Evolutionary conservation across 1,140 invertebrate genomes (phyloP), one percentile per base, ranked within the genome.

Genomic region (Drosophila suzukii): DNA sequence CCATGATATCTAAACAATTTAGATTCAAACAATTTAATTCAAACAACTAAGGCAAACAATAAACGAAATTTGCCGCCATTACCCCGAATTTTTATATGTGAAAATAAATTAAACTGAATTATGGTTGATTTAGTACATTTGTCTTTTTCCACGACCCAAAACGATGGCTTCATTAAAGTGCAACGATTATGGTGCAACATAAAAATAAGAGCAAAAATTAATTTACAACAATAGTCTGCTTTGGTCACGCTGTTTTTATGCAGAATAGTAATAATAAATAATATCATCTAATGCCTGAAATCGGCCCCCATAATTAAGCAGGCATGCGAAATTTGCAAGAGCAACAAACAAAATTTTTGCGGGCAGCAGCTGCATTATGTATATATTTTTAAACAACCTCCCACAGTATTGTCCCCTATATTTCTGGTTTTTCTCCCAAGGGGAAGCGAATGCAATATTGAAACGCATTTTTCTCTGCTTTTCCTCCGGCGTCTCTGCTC

Each of bases 241-340:
- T 13, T 62, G 24, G 17, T 4, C 17, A 30, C 38, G 36, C 60
- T 47, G 27, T 56, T 49, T 63, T 75, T 59, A 74, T 47, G 32
- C 44, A 59, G 36, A 51, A 55, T 38, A 66, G 63, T 50, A 65
- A 77, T 81, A 80, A 81, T 85, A 78, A 86, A 71, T 57, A 70
- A 65, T 81, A 78, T 68, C 76, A 71, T 85, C 74, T 86, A 81
- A 86, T 81, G 82, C 61, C 68, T 46, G 27, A 63, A 85, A 81
- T 74, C 63, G 24, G 36, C 53, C 50, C 47, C 41, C 56, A 71
- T 81, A 86, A 81, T 85, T 78, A 78, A 68, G 43, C 60, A 68
- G 55, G 36, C 53, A 20, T 56, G 36, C 67, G 36, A 44, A 53
- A 51, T 54, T 51, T 51, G 41, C 39, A 63, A 60, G 32, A 67